These are phyloP conservation scores for Glaucidium brasilianum DNA, from an alignment of 2,113 vertebrate genomes.

Conservation along the genomic window DNA sequence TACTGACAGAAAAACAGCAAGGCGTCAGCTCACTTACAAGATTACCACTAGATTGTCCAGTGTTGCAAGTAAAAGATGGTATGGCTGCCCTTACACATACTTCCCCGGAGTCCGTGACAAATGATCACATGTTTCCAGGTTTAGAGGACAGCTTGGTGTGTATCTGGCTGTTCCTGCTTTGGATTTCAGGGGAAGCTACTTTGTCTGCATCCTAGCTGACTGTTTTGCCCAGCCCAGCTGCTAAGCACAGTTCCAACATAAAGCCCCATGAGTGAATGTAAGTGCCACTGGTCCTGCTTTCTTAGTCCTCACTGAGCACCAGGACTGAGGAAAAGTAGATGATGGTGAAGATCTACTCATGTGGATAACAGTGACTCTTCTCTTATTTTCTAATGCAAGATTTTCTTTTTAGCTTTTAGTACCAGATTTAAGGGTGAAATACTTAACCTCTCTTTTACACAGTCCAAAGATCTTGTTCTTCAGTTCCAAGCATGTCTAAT, in stretches of 20 bases:
- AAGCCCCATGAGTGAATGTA: neutral
- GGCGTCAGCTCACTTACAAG: accelerated
- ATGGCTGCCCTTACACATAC: neutral
- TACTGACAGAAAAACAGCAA: neutral
- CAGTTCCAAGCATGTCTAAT: neutral
- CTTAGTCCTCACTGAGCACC: neutral
- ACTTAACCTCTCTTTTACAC: neutral
- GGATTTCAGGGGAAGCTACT: neutral
- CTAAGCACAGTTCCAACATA: accelerated
- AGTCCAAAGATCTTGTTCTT: neutral
- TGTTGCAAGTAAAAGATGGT: neutral
- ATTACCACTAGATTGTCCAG: neutral
- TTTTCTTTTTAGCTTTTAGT: neutral
- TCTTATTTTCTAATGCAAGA: neutral
- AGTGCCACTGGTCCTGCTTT: neutral
- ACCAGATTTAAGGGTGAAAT: neutral
- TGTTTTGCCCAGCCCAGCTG: neutral
- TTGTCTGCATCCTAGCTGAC: neutral
- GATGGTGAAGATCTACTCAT: neutral
- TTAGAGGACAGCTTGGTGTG: neutral
- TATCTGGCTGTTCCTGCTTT: neutral
- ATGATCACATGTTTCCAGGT: neutral
- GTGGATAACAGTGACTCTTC: neutral
- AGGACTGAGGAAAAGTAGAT: neutral
- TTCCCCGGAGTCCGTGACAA: neutral